Conservation (phyloP, 1,140 invertebrate genomes). For the Himalopsyche phryganea region DNA sequence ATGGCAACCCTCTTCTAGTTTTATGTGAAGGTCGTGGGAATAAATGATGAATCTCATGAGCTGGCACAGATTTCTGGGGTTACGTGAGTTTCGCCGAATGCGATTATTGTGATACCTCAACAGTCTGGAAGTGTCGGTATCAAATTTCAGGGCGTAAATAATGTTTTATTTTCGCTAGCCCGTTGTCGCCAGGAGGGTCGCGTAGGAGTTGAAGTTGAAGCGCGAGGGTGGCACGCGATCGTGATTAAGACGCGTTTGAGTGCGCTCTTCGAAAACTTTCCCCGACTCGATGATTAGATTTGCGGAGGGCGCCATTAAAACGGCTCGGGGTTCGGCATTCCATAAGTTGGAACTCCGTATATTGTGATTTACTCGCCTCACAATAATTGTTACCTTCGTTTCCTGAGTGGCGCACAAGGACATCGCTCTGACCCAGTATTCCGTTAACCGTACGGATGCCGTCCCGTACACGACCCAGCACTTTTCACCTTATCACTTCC, state of each 20-base stretch:
- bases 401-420: conserved; percentile 23
- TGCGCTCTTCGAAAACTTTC: conserved; percentile 17
- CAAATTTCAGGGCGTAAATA: no score
- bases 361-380: no score
- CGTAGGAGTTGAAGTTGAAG: not conserved
- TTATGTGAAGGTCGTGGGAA: no score
- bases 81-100: no score
- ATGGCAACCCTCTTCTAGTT: no score
- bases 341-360: no score
- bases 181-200: no score
- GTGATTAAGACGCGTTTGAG: conserved; percentile 30
- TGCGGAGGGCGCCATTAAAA: conserved; percentile 4
- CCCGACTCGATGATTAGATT: conserved; percentile 13
- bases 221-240: conserved; percentile 23
- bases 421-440: conserved; percentile 11
- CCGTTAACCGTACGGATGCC: not conserved
- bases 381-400: conserved; percentile 21
- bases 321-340: not conserved
- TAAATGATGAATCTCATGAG: no score
- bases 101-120: no score
- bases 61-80: no score
- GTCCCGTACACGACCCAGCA: not conserved
- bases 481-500: not conserved
- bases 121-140: no score
- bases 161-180: no score